phyloP scores from a whole-genome alignment of 2,113 vertebrate species.

The Etheostoma spectabile region DNA sequence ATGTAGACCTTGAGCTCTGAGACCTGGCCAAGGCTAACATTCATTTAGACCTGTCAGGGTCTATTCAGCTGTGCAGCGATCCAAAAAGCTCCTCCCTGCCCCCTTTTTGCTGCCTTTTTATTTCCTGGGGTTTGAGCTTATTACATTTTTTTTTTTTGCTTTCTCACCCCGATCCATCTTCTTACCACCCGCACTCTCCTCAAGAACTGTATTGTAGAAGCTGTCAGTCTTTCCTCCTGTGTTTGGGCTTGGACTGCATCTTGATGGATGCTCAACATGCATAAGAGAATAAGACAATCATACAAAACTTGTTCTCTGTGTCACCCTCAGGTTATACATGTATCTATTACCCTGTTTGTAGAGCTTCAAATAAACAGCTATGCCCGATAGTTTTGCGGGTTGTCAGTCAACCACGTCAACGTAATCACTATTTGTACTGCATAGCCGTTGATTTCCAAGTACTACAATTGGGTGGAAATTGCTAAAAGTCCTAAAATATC shows the following conservation, averaged over 20 bases:
- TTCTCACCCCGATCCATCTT: conserved; percentile 56
- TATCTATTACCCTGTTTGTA: not conserved
- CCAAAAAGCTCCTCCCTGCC: conserved; percentile 47
- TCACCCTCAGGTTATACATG: not conserved
- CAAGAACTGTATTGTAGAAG: conserved; percentile 21
- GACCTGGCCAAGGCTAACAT: conserved; percentile 72
- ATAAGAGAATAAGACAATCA: conserved; percentile 8
- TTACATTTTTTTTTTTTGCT: conserved; percentile 45
- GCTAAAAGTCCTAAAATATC: not conserved
- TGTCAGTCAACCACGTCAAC: conserved; percentile 1
- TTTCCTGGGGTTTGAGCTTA: conserved; percentile 53
- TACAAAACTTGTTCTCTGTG: conserved; percentile 8
- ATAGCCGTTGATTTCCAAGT: not conserved
- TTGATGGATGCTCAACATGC: conserved; percentile 35
- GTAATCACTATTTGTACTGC: not conserved
- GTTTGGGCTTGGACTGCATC: conserved; percentile 19
- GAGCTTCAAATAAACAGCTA: conserved; percentile 27
- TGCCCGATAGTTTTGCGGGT: not conserved
- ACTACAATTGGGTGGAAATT: not conserved
- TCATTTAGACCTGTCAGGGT: conserved; percentile 74
- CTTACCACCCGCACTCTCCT: conserved; percentile 13
- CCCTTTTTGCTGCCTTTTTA: conserved; percentile 23
- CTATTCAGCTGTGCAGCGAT: conserved; percentile 57
- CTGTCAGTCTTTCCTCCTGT: conserved; percentile 13
- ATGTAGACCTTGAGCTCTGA: conserved; percentile 75